These are phyloP conservation scores for Dicerorhinus sumatrensis DNA, from an alignment of 2,113 vertebrate species.

Conservation along the genomic window DNA sequence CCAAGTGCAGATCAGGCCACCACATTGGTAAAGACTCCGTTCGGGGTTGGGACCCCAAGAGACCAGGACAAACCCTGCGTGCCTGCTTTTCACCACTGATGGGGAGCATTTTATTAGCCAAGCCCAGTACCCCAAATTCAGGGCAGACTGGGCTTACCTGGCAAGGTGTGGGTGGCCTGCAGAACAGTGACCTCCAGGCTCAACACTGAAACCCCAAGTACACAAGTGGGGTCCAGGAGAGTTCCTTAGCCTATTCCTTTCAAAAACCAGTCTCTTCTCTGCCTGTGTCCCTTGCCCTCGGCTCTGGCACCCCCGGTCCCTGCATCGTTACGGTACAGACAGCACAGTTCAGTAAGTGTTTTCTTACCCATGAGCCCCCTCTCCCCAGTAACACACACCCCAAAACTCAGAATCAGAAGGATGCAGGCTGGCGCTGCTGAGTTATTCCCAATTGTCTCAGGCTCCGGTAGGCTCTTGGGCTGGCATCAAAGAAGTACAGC, in stretches of 20 bases:
- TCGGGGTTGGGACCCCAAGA: constrained; percentile 4
- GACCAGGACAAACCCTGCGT: background rate
- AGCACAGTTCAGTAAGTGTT: background rate
- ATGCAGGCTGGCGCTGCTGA: background rate
- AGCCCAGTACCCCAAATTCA: background rate
- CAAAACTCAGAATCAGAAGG: background rate
- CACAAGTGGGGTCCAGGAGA: fast-evolving
- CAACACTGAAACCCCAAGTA: background rate
- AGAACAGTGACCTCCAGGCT: background rate
- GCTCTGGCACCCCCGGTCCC: background rate
- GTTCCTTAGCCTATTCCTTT: background rate
- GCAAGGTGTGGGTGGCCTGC: background rate
- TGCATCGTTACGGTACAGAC: background rate
- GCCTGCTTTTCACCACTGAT: background rate
- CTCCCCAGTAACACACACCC: background rate
- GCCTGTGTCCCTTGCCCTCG: background rate
- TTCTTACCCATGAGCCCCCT: background rate
- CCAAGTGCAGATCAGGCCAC: background rate
- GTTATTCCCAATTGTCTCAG: constrained; percentile 66
- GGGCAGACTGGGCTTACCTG: background rate
- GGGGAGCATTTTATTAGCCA: background rate
- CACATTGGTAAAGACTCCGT: background rate
- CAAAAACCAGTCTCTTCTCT: background rate
- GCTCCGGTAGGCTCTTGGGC: background rate
- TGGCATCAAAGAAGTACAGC: background rate